phyloP scores from a whole-genome alignment of 1,140 invertebrate species.

The Phymorhynchus buccinoides region DNA sequence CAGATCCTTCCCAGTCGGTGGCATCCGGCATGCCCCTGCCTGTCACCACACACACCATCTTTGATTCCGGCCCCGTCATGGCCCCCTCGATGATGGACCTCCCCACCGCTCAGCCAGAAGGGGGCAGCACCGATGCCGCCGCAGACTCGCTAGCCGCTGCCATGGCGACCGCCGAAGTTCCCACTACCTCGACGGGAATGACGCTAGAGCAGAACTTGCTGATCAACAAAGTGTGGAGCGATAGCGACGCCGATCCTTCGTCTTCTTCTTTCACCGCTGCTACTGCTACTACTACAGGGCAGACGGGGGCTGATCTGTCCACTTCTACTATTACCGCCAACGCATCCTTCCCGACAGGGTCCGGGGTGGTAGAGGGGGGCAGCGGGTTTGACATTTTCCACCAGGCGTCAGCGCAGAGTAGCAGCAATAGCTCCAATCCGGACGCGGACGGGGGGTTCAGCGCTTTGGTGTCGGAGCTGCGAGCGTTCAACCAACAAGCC shows the following conservation, averaged over 20 bases:
- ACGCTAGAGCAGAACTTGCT: constrained; percentile 1
- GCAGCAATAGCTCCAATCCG: not conserved
- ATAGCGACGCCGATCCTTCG: not conserved
- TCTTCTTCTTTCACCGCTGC: too few relatives aligned
- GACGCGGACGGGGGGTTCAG: constrained; percentile 1
- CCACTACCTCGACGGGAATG: not conserved
- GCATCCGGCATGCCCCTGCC: constrained; percentile 31
- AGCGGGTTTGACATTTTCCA: constrained; percentile 9
- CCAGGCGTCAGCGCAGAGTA: not conserved
- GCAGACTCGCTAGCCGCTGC: not conserved
- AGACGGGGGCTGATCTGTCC: not conserved
- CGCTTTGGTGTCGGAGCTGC: constrained; percentile 16
- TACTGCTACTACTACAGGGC: not conserved
- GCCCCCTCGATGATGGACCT: not conserved
- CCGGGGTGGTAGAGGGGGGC: not conserved
- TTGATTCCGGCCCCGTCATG: constrained; percentile 23
- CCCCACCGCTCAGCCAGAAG: not conserved
- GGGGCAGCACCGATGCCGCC: not conserved
- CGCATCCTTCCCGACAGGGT: not conserved
- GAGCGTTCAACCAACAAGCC: constrained; percentile 14
- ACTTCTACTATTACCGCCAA: not conserved
- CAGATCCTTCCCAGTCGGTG: not conserved
- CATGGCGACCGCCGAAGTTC: not conserved
- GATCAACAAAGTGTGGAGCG: constrained; percentile 29
- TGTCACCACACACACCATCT: constrained; percentile 39